Conservation (phyloP, 2,797 vertebrate genomes). For the Danio albolineatus region DNA sequence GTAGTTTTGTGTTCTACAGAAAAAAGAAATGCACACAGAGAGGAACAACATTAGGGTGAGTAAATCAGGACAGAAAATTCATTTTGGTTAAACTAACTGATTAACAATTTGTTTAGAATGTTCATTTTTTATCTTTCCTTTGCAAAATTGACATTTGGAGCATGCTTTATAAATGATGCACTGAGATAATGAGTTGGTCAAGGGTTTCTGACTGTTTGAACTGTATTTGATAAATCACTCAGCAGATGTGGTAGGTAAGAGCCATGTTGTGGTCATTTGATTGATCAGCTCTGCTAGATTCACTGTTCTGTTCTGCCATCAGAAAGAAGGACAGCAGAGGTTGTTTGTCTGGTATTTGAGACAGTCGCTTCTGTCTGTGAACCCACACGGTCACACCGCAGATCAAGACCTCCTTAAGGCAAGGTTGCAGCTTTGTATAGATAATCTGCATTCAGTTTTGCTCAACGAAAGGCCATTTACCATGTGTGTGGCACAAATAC, state of each 20-base stretch:
- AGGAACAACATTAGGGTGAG: not conserved
- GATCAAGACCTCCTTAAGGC: conserved; percentile 83
- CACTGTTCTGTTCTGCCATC: not conserved
- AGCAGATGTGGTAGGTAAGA: conserved; percentile 15
- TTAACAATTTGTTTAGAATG: not conserved
- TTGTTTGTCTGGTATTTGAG: conserved; percentile 50
- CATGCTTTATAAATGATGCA: not conserved
- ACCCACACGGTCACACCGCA: conserved; percentile 85
- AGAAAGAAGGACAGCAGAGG: not conserved
- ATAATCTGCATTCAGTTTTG: conserved; percentile 86
- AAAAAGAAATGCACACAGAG: not conserved
- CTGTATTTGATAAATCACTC: conserved; percentile 3
- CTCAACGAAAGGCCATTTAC: conserved; percentile 77
- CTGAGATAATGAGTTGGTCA: not conserved
- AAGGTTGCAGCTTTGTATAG: conserved; percentile 75
- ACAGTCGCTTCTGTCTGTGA: conserved; percentile 24
- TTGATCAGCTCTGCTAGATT: conserved; percentile 20
- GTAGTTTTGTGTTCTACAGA: not conserved
- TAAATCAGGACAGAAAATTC: not conserved
- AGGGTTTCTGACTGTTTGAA: conserved; percentile 3
- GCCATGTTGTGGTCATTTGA: conserved; percentile 6
- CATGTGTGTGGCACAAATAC: too few relatives aligned
- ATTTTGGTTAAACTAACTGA: not conserved
- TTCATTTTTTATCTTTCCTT: not conserved
- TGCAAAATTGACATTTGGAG: not conserved